Conservation (phyloP, 2,888 invertebrate genomes). For the Pyrocoelia pectoralis region DNA sequence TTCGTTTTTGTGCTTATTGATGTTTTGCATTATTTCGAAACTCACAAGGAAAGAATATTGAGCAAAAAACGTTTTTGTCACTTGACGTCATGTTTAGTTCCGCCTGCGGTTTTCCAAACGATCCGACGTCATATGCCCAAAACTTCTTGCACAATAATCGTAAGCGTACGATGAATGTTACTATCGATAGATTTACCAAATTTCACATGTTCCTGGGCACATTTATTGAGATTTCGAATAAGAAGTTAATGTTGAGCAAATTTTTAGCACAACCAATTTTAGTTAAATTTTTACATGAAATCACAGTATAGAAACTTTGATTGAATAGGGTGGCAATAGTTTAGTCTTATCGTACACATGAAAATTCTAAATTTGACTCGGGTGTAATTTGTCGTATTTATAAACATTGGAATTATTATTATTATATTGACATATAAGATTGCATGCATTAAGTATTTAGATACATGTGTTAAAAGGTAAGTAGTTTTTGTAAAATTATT, state of each 20-base stretch:
- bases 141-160: too few species aligned
- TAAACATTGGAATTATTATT: not conserved
- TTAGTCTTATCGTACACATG: slow-evolving; percentile 19
- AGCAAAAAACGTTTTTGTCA: too few species aligned
- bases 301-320: slow-evolving; percentile 50
- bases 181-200: not conserved
- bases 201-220: not conserved
- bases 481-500: slow-evolving; percentile 38
- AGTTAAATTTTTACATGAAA: slow-evolving; percentile 52
- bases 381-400: not conserved
- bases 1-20: too few species aligned
- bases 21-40: too few species aligned
- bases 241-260: slow-evolving; percentile 47
- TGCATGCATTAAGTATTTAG: slow-evolving; percentile 28
- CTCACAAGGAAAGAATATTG: too few species aligned
- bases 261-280: slow-evolving; percentile 56
- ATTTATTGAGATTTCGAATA: not conserved
- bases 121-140: too few species aligned
- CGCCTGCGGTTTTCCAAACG: too few species aligned
- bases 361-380: not conserved
- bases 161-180: too few species aligned
- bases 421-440: slow-evolving; percentile 31
- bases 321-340: not conserved
- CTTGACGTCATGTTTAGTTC: too few species aligned
- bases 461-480: slow-evolving; percentile 39